Evolutionary conservation across 2,113 vertebrate genomes (phyloP).

Genomic region (Pedionomus torquatus): DNA sequence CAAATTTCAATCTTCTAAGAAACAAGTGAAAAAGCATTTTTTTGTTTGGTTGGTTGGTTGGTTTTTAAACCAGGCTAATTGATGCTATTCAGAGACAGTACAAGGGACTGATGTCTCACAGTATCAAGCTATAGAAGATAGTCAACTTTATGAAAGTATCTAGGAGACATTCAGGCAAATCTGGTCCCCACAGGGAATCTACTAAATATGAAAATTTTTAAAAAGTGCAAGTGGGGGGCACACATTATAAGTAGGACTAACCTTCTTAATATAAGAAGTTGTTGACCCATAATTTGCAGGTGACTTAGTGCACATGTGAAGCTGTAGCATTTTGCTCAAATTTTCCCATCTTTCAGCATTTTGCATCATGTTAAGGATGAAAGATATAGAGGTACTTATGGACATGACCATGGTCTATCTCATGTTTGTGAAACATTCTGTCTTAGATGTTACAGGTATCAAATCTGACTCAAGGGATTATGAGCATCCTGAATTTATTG

Average conservation of each 20-base stretch:
- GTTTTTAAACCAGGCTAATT: slow-evolving; percentile 31
- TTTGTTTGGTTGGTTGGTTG: too few species aligned
- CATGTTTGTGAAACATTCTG: background rate
- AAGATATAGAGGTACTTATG: background rate
- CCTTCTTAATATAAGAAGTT: background rate
- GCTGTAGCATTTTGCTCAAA: background rate
- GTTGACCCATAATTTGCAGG: background rate
- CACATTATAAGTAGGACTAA: background rate
- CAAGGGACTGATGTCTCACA: background rate
- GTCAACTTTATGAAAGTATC: background rate
- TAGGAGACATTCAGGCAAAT: background rate
- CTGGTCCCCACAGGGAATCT: background rate
- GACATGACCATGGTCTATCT: background rate
- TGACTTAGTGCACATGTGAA: background rate
- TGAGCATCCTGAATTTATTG: background rate
- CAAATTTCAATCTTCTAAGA: background rate
- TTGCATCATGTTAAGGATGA: background rate
- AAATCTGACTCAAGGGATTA: background rate
- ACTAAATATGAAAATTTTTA: background rate
- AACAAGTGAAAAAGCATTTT: background rate
- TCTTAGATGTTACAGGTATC: background rate
- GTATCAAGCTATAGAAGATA: background rate
- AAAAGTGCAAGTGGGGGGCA: background rate
- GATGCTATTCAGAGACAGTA: slow-evolving; percentile 21
- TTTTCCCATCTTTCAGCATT: background rate